Base-by-base conservation (phyloP, 2,888 invertebrate species). In the Mellilla xanthometata region DNA sequence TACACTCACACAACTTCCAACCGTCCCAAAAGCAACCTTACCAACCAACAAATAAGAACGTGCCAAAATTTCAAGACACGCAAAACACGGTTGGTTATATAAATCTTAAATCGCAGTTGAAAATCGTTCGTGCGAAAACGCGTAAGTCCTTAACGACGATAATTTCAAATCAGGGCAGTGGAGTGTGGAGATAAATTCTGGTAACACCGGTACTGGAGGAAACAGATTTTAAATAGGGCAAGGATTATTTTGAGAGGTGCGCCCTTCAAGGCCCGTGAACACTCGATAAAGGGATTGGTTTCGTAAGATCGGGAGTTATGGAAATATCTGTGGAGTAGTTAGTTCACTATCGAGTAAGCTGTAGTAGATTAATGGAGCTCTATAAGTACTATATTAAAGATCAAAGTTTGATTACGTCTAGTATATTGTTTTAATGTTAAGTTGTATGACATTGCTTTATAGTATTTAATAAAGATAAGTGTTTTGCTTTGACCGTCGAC, bases 121-220 rank as follows among this genome's bases (percentile, higher is more conserved):
- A 68, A 70, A 54, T 64, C 76, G 72, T 62, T 75, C 72, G 69
- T 68, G 77, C 63, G 78, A 76, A 76, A 77, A 69, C 68, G 76
- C 77, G 78, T 76, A 76, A 73, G 74, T 76, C 73, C 73, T 70
- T 80, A 80, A 75, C 72, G 72, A 75, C 77, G 76, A 79, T 79
- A 77, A 80, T 79, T 79, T 73, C 68, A 65, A 75, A 77, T 77
- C 77, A 76, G 65, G 58, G 59, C 78, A 70, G 56, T 72, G 72
- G 65, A 73, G 77, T 75, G 78, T 67, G 57, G 71, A 77, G 79
- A 80, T 79, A 80, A 78, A 76, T 71, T 69, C 65, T 49, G 58
- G 65, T 52, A 50, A 44, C 49, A 52, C 53, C 59, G 60, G 65
- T 68, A 65, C 60, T 63, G 56, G 55, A 57, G 66, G 70, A 53